Evolutionary conservation across 2,113 vertebrate genomes (phyloP).

Genomic region (Sitta europaea): DNA sequence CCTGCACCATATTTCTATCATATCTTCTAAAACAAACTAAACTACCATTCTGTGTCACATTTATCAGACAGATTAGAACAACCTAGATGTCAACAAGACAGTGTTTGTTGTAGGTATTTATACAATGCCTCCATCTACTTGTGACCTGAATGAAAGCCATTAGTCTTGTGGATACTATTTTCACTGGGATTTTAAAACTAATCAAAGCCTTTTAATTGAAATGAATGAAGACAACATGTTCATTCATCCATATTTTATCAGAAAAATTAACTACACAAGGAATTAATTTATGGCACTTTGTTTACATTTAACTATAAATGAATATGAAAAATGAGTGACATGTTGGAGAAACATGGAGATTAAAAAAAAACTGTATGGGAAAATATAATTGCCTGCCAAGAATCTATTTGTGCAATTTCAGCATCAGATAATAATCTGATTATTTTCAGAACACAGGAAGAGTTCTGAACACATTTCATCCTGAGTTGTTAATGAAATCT

Average conservation of each 20-base stretch:
- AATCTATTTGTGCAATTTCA: neutral
- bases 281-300: constrained; percentile 32
- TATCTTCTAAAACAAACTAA: neutral
- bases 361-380: neutral
- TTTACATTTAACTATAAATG: constrained; percentile 4
- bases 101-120: neutral
- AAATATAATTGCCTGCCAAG: neutral
- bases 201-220: neutral
- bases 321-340: constrained; percentile 9
- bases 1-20: neutral
- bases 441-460: neutral
- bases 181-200: neutral
- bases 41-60: neutral
- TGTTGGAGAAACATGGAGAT: neutral
- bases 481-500: neutral
- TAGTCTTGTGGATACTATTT: neutral
- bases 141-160: neutral
- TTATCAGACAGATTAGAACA: neutral
- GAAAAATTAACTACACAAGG: neutral
- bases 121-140: neutral
- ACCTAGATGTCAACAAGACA: neutral
- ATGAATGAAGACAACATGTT: neutral
- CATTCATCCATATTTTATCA: neutral
- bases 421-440: neutral
- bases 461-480: neutral